These are phyloP conservation scores for Pagrus major DNA, from an alignment of 2,113 vertebrate genomes.

Conservation along the genomic window DNA sequence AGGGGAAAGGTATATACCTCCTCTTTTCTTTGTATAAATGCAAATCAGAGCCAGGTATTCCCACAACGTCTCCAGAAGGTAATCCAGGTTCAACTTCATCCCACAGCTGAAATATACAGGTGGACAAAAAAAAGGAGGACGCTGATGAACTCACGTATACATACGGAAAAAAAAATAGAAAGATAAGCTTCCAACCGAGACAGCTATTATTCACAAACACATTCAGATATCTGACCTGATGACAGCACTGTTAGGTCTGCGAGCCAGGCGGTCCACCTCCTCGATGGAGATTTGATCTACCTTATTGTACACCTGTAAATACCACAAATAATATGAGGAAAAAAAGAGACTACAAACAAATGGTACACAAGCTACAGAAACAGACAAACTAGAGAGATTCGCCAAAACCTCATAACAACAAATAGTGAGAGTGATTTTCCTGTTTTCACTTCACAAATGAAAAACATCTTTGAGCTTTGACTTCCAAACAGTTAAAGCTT, in stretches of 20 bases:
- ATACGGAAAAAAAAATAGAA: neutral
- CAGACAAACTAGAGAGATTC: neutral
- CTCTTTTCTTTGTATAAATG: slow-evolving; percentile 98
- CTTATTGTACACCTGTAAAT: slow-evolving; percentile 96
- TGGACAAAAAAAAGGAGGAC: slow-evolving; percentile 1
- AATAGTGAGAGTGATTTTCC: neutral
- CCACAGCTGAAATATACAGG: slow-evolving; percentile 86
- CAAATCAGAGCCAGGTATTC: slow-evolving; percentile 97
- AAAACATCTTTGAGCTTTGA: neutral
- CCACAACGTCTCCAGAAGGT: slow-evolving; percentile 95
- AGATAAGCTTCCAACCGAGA: neutral
- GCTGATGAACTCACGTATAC: neutral
- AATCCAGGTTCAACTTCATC: slow-evolving; percentile 98
- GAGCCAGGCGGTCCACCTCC: slow-evolving; percentile 95
- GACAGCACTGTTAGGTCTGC: slow-evolving; percentile 92
- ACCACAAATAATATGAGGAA: neutral
- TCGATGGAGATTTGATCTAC: slow-evolving; percentile 99
- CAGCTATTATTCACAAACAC: neutral
- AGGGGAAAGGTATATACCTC: slow-evolving; percentile 82
- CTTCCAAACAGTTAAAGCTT: neutral
- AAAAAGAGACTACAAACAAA: neutral
- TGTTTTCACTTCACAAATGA: neutral
- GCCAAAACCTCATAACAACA: neutral
- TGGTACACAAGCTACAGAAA: neutral
- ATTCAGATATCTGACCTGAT: slow-evolving; percentile 87